These are phyloP conservation scores for Pseudeuparius sepicola DNA, from an alignment of 2,888 invertebrate genomes.

Conservation along the genomic window DNA sequence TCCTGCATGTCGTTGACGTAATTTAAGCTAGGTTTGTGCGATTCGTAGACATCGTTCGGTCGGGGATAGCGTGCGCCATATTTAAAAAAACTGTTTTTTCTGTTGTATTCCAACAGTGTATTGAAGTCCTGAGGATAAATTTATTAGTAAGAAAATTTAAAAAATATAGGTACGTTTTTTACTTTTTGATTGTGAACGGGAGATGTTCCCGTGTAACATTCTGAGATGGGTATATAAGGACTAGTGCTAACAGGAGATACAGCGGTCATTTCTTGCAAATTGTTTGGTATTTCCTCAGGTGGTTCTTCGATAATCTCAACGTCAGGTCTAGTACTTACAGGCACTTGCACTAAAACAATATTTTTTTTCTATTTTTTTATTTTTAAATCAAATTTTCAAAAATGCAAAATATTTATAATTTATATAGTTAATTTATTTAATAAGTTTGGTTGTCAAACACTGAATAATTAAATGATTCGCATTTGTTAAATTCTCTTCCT, in stretches of 20 bases:
- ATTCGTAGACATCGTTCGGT: constrained; percentile 29
- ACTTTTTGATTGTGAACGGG: constrained; percentile 31
- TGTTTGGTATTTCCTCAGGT: constrained; percentile 19
- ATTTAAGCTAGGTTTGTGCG: constrained; percentile 26
- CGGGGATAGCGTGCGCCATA: constrained; percentile 24
- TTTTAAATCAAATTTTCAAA: too few species aligned
- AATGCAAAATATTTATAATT: too few species aligned
- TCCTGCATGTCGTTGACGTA: constrained; percentile 39
- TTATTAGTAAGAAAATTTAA: not conserved
- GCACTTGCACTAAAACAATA: constrained; percentile 19
- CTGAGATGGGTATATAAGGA: constrained; percentile 86
- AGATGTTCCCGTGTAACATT: constrained; percentile 74
- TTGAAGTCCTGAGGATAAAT: constrained; percentile 30
- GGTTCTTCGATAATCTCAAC: constrained; percentile 27
- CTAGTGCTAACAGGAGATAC: constrained; percentile 60
- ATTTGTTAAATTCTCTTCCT: too few species aligned
- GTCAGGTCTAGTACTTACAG: constrained; percentile 21
- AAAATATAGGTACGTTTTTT: too few species aligned
- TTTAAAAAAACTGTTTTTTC: constrained; percentile 21
- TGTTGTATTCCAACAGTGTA: constrained; percentile 31
- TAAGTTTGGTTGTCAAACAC: too few species aligned
- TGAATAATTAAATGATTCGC: too few species aligned
- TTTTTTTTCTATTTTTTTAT: too few species aligned
- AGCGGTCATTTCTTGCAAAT: constrained; percentile 47
- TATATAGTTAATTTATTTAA: too few species aligned